A percentile compares a stretch with the other conserved stretches of the same genome.
These are phyloP conservation scores for Neopelma chrysocephalum DNA, from an alignment of 2,797 vertebrate genomes.

Conservation along the genomic window DNA sequence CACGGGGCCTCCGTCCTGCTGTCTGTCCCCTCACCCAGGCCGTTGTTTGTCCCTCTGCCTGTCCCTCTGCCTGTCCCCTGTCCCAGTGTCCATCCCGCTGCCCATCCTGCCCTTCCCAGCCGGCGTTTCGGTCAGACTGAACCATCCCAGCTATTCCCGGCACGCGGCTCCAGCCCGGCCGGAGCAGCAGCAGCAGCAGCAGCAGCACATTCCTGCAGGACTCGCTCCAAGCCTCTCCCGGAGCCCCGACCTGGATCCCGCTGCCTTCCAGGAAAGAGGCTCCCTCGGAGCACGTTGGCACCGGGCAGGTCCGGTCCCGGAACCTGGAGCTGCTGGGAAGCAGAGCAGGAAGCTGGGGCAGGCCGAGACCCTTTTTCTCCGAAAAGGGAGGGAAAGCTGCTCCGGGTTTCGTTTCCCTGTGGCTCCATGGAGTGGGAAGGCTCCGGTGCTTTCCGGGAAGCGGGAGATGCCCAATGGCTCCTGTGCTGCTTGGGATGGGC, in stretches of 20 bases:
- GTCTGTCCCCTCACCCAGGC: background rate
- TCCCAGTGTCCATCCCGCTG: background rate
- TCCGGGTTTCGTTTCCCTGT: accelerated
- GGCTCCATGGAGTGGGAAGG: accelerated
- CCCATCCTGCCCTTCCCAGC: background rate
- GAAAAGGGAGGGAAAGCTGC: background rate
- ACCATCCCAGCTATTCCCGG: background rate
- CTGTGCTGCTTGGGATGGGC: background rate
- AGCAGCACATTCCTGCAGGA: background rate
- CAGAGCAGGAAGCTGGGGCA: background rate
- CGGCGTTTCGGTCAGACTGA: background rate
- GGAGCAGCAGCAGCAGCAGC: background rate
- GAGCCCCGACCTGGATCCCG: background rate
- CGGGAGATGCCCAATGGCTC: background rate
- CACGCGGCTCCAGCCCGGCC: background rate
- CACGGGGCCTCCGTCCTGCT: background rate
- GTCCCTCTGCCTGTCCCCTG: background rate
- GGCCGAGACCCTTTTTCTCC: background rate
- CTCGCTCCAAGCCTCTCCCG: background rate
- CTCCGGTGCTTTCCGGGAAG: background rate
- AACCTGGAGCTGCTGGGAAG: background rate
- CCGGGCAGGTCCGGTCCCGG: background rate
- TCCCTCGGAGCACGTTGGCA: background rate
- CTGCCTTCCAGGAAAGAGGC: background rate
- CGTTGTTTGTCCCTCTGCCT: background rate